Conservation (phyloP, 1,140 invertebrate genomes). For the Sitobion miscanthi region DNA sequence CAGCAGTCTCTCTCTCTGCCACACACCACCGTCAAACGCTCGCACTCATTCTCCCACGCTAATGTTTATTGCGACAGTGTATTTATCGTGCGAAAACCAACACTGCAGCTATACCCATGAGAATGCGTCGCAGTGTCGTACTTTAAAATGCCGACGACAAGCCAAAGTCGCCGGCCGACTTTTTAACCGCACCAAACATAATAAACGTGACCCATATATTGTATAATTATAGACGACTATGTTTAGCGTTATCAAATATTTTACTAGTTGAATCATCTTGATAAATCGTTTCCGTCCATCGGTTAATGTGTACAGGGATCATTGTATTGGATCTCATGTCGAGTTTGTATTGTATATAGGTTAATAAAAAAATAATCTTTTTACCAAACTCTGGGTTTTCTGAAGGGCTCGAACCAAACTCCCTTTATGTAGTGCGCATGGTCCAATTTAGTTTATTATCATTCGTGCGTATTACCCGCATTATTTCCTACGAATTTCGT, state of each 20-base stretch:
- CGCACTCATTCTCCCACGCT: neutral
- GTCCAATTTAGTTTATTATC: neutral
- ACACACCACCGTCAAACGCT: neutral
- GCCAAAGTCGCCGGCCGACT: neutral
- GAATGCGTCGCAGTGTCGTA: neutral
- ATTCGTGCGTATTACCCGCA: constrained; percentile 9
- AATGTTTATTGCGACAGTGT: neutral
- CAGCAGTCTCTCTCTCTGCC: neutral
- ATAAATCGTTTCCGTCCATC: neutral
- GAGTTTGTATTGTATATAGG: neutral
- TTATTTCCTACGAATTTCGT: neutral
- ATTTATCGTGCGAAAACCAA: neutral
- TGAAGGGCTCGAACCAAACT: neutral
- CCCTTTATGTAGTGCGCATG: neutral
- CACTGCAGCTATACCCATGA: neutral
- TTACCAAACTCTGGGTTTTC: neutral
- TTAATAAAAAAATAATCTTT: constrained; percentile 15
- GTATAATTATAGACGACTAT: neutral
- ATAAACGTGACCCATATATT: neutral
- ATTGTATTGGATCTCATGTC: neutral
- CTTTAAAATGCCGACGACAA: neutral
- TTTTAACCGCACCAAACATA: neutral
- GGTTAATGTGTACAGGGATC: neutral
- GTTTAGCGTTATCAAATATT: neutral
- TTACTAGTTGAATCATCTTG: neutral